phyloP scores from a whole-genome alignment of 2,797 vertebrate genomes.

The Tadarida brasiliensis region DNA sequence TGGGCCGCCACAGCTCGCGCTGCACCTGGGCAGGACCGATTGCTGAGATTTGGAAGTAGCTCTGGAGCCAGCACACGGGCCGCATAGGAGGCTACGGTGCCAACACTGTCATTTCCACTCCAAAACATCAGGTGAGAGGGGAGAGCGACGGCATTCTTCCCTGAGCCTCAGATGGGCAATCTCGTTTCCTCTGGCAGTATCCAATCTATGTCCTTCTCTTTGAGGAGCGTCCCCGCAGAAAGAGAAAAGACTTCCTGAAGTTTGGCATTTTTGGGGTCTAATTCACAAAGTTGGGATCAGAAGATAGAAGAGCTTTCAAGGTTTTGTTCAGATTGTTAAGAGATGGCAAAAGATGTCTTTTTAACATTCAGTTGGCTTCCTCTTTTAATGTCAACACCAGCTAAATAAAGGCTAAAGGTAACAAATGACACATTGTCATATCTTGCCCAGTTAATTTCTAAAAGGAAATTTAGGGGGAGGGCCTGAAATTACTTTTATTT shows the following conservation, averaged over 20 bases:
- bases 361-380: not conserved
- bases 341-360: conserved; percentile 64
- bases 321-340: conserved; percentile 74
- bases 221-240: not conserved
- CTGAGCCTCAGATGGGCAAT: not conserved
- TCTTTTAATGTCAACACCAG: conserved; percentile 63
- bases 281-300: conserved; percentile 37
- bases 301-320: conserved; percentile 69
- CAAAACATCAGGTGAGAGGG: conserved; percentile 57
- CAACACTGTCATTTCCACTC: conserved; percentile 66
- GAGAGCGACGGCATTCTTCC: not conserved
- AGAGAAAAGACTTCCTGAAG: conserved; percentile 35
- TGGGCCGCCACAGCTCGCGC: not conserved
- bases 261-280: not conserved
- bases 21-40: not conserved
- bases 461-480: conserved; percentile 54
- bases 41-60: not conserved
- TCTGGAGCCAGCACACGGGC: conserved; percentile 40
- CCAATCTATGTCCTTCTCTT: not conserved
- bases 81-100: conserved; percentile 22
- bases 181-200: not conserved
- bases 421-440: not conserved
- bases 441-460: not conserved
- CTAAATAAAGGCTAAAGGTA: conserved; percentile 51
- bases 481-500: not conserved